Percentiles rank a stretch among this genome's conserved stretches.
phyloP scores from a whole-genome alignment of 2,888 invertebrate genomes.

The Ptychoptera contaminata region DNA sequence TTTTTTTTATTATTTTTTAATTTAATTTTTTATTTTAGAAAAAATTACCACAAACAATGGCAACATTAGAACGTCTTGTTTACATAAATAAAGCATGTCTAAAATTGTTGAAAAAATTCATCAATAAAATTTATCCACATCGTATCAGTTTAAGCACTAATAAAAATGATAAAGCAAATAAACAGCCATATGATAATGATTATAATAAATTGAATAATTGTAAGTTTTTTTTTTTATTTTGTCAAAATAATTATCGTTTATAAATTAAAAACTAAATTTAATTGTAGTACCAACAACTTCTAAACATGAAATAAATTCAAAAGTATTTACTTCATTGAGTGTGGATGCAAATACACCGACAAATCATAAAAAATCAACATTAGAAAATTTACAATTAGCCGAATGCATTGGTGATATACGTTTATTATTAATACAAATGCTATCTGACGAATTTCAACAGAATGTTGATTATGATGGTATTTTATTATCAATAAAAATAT shows the following conservation, averaged over 20 bases:
- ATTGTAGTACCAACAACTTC: constrained; percentile 4
- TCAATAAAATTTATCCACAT: constrained; percentile 84
- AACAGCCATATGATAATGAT: no score
- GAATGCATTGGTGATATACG: constrained; percentile 77
- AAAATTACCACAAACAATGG: constrained; percentile 36
- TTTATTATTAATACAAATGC: constrained; percentile 62
- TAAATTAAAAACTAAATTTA: no score
- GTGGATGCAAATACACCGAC: constrained; percentile 14
- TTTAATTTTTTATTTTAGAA: constrained; percentile 6
- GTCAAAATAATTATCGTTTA: no score
- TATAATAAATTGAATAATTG: no score
- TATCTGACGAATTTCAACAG: constrained; percentile 51
- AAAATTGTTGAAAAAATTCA: constrained; percentile 65
- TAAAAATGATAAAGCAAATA: no score
- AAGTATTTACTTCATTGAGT: constrained; percentile 11
- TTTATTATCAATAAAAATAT: constrained; percentile 51
- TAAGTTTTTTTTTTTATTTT: no score
- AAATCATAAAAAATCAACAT: constrained; percentile 21
- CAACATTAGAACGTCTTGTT: constrained; percentile 67
- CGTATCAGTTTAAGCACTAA: constrained; percentile 23
- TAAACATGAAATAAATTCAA: constrained; percentile 7
- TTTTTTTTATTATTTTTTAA: neutral
- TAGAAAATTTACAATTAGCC: constrained; percentile 59
- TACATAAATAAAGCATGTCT: constrained; percentile 75
- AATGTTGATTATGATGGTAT: constrained; percentile 26